Evolutionary conservation across 2,888 invertebrate genomes (phyloP).

Genomic region (Merodon equestris): DNA sequence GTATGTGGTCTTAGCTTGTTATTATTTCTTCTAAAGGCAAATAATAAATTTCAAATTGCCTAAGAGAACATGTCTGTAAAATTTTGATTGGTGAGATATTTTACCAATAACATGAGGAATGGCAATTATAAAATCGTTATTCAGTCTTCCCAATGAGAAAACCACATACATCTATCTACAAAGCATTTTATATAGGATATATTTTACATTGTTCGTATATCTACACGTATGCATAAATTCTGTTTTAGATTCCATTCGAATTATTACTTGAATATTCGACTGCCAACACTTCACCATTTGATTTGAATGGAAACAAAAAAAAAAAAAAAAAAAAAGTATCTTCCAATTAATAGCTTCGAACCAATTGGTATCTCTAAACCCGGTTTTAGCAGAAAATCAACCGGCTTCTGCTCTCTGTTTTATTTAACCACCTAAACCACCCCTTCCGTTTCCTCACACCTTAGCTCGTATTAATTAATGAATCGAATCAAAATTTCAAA

Average conservation of each 20-base stretch:
- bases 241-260: slow-evolving; percentile 38
- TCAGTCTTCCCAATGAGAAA: no score
- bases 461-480: slow-evolving; percentile 65
- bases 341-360: slow-evolving; percentile 43
- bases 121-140: slow-evolving; percentile 51
- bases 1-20: background rate
- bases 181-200: no score
- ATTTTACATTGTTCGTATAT: no score
- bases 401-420: background rate
- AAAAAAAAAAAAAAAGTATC: slow-evolving; percentile 21
- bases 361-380: slow-evolving; percentile 43
- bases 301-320: no score
- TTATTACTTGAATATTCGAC: slow-evolving; percentile 61
- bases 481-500: slow-evolving; percentile 69
- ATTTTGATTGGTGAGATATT: no score
- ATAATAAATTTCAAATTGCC: no score
- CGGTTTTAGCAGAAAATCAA: slow-evolving; percentile 2
- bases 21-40: no score
- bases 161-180: no score
- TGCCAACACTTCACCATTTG: slow-evolving; percentile 1
- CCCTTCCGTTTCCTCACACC: background rate
- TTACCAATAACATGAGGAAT: slow-evolving; percentile 17
- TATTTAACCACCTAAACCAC: background rate
- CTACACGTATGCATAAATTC: no score
- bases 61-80: no score